Evolutionary conservation across 2,888 invertebrate genomes (phyloP), one percentile per base, ranked within the genome.

Genomic region (Ophonus ardosiacus): DNA sequence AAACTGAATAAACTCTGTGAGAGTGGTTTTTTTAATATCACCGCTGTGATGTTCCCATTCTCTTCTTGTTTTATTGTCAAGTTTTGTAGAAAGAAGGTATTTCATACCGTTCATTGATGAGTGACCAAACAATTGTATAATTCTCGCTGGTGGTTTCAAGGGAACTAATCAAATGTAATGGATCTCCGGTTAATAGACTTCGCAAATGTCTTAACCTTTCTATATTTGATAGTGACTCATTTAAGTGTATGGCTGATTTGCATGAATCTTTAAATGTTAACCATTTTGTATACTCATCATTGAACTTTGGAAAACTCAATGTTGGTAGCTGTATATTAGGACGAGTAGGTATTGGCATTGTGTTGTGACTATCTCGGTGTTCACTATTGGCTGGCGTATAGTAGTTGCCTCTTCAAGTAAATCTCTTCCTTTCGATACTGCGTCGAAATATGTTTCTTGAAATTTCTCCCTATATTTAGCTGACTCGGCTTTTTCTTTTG

Each of bases 181-280:
- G n/a, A 71, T 71, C 43, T 7, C 43, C 71, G 7, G 8, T 24
- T 71, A 71, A 6, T 7, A 71, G 8, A 43, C 71, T 17, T 71
- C 71, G 31, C 13, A 71, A n/a, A 71, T 71, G n/a, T 71, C 40
- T 38, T 0, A 71, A 71, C 38, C 38, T 71, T 71, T 71, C 43
- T 3, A 63, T 5, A 21, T 17, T 18, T 17, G 17, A 18, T 63
- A 21, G 18, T 7, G 63, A 63, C 4, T 63, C 13, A 18, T 63
- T 63, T 7, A 3, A 57, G n/a, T 63, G 63, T 6, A 63, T 63
- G 7, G 63, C 13, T 63, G 63, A 63, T 8, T 21, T 17, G 18
- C 21, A 63, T 7, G 63, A 63, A 21, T 63, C 63, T 18, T 63
- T 21, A 13, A 63, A 63, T 21, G 13, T 18, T 1, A 63, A 63